phyloP scores from a whole-genome alignment of 2,888 invertebrate species.

The Ophion obscuratus region DNA sequence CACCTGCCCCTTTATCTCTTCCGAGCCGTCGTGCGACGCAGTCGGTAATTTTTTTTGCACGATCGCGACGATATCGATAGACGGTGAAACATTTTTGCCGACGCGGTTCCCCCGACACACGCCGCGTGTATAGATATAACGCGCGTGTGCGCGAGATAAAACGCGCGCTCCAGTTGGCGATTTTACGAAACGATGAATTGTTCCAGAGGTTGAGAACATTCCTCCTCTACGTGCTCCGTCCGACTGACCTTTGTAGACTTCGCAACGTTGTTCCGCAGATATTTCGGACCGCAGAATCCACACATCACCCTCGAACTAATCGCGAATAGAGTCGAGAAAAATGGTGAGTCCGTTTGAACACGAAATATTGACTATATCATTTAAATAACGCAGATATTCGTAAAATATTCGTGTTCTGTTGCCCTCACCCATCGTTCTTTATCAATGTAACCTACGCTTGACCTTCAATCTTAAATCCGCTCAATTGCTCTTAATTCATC shows the following conservation, averaged over 20 bases:
- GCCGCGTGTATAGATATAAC: background rate
- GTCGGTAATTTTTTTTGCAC: background rate
- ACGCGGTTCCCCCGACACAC: background rate
- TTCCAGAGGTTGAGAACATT: slow-evolving; percentile 65
- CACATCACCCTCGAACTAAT: background rate
- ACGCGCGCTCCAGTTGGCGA: slow-evolving; percentile 47
- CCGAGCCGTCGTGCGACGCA: background rate
- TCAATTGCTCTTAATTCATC: slow-evolving; percentile 51
- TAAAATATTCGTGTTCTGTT: background rate
- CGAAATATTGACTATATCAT: background rate
- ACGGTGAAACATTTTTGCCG: slow-evolving; percentile 3
- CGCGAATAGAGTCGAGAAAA: background rate
- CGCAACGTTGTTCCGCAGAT: slow-evolving; percentile 4
- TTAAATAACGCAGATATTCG: background rate
- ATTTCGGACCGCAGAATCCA: background rate
- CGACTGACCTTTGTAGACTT: slow-evolving; percentile 56
- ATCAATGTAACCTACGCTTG: slow-evolving; percentile 64
- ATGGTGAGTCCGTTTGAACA: slow-evolving; percentile 32
- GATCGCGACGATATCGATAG: background rate
- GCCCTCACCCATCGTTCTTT: slow-evolving; percentile 18
- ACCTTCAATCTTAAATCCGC: slow-evolving; percentile 55
- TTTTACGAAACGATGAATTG: slow-evolving; percentile 53
- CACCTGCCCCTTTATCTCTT: background rate
- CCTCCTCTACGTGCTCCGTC: slow-evolving; percentile 29
- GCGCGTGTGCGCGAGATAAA: background rate